phyloP scores from a whole-genome alignment of 2,888 invertebrate genomes.

The Limnephilus auricula region DNA sequence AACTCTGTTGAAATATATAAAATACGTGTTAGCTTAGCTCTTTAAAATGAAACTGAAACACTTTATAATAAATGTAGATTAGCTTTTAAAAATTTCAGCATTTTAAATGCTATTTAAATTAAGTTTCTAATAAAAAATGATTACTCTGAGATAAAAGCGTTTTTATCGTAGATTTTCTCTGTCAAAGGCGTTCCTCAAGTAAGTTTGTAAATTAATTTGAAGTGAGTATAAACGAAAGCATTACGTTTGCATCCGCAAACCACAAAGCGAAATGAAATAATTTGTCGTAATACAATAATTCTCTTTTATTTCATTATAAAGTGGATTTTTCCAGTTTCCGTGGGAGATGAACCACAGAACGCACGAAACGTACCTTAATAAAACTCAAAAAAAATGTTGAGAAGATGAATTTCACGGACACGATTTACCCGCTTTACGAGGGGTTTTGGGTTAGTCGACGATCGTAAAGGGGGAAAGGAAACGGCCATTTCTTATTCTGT shows the following conservation, averaged over 20 bases:
- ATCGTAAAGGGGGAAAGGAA: background rate
- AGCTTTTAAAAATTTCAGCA: background rate
- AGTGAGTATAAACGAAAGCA: slow-evolving; percentile 5
- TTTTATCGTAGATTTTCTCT: background rate
- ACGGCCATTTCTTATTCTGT: background rate
- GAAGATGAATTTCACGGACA: slow-evolving; percentile 11
- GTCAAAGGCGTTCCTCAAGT: background rate
- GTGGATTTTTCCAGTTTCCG: background rate
- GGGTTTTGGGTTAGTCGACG: slow-evolving; percentile 20
- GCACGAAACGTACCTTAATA: background rate
- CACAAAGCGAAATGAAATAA: background rate
- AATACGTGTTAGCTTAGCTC: background rate
- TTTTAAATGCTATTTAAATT: background rate
- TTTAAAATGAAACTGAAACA: background rate
- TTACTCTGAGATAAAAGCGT: background rate
- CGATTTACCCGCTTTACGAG: slow-evolving; percentile 11
- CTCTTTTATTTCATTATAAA: background rate
- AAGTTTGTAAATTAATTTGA: background rate
- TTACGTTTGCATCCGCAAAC: background rate
- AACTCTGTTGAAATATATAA: background rate
- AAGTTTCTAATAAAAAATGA: background rate
- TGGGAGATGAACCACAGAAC: background rate
- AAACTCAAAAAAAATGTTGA: slow-evolving; percentile 22
- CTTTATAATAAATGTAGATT: background rate
- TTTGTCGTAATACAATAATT: background rate